These are phyloP conservation scores for Mycetomoellerius zeteki DNA, from an alignment of 1,140 invertebrate species.

Conservation along the genomic window DNA sequence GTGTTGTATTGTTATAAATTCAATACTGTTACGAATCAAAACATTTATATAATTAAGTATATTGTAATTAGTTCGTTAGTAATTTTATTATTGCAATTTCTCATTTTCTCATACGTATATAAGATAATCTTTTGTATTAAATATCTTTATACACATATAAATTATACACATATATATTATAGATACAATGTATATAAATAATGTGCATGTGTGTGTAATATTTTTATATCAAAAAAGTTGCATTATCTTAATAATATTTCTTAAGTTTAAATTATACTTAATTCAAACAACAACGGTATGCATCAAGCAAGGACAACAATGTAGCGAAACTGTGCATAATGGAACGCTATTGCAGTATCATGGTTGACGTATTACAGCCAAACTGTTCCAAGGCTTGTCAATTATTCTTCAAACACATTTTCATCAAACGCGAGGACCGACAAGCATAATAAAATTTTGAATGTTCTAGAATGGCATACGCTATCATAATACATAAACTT, in stretches of 20 bases:
- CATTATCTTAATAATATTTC: not conserved
- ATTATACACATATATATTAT: too few relatives aligned
- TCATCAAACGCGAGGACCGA: conserved; percentile 45
- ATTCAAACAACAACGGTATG: not conserved
- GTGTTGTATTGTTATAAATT: not conserved
- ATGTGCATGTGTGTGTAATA: not conserved
- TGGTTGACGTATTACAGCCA: conserved; percentile 38
- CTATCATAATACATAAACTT: conserved; percentile 53
- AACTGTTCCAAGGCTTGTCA: conserved; percentile 52
- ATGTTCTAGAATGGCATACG: not conserved
- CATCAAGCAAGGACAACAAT: not conserved
- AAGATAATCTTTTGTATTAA: too few relatives aligned
- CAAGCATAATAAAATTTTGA: conserved; percentile 52
- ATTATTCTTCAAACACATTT: conserved; percentile 61
- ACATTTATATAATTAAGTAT: not conserved
- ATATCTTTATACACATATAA: too few relatives aligned
- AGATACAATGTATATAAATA: too few relatives aligned
- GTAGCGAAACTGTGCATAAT: not conserved
- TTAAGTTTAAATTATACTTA: not conserved
- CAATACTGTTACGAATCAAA: conserved; percentile 10
- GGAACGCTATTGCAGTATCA: not conserved
- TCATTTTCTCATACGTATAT: not conserved
- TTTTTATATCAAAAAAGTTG: not conserved
- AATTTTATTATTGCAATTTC: not conserved
- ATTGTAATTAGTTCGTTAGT: not conserved